phyloP scores from a whole-genome alignment of 2,888 invertebrate genomes.

The Oxyscelio sp. region DNA sequence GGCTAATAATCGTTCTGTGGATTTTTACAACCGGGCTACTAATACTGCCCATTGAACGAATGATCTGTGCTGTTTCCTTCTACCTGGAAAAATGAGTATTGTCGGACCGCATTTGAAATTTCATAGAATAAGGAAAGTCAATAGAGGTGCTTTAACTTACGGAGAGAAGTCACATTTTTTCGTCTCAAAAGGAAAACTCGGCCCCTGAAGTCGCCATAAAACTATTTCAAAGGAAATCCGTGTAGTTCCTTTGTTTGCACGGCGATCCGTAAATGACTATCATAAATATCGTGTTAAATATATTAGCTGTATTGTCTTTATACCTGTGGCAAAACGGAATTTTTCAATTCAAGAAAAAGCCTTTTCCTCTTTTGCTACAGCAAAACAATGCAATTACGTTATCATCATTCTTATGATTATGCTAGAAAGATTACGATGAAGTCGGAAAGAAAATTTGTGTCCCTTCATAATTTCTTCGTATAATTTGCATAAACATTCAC shows the following conservation, averaged over 20 bases:
- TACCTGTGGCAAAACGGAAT: slow-evolving; percentile 31
- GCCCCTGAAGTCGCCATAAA: slow-evolving; percentile 43
- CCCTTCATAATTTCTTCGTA: slow-evolving; percentile 20
- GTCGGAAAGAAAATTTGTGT: slow-evolving; percentile 1
- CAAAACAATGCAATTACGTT: slow-evolving; percentile 25
- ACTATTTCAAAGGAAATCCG: slow-evolving; percentile 33
- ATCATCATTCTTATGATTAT: no score
- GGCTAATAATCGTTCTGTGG: slow-evolving; percentile 41
- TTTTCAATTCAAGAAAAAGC: slow-evolving; percentile 24
- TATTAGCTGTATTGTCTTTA: no score
- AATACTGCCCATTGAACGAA: slow-evolving; percentile 55
- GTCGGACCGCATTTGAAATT: slow-evolving; percentile 75
- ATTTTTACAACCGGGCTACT: slow-evolving; percentile 48
- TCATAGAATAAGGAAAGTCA: slow-evolving; percentile 62
- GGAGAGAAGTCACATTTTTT: slow-evolving; percentile 40
- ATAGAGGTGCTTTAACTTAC: slow-evolving; percentile 51
- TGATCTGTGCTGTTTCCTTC: slow-evolving; percentile 78
- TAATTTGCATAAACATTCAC: no score
- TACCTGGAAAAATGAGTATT: slow-evolving; percentile 79
- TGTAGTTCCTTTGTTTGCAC: slow-evolving; percentile 51
- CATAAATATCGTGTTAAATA: slow-evolving; percentile 60
- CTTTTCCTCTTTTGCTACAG: background rate
- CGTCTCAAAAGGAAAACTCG: slow-evolving; percentile 32
- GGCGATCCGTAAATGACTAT: slow-evolving; percentile 44
- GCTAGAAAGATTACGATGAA: background rate